These are phyloP conservation scores for Ochropleura plecta DNA, from an alignment of 2,888 invertebrate species.

Conservation along the genomic window DNA sequence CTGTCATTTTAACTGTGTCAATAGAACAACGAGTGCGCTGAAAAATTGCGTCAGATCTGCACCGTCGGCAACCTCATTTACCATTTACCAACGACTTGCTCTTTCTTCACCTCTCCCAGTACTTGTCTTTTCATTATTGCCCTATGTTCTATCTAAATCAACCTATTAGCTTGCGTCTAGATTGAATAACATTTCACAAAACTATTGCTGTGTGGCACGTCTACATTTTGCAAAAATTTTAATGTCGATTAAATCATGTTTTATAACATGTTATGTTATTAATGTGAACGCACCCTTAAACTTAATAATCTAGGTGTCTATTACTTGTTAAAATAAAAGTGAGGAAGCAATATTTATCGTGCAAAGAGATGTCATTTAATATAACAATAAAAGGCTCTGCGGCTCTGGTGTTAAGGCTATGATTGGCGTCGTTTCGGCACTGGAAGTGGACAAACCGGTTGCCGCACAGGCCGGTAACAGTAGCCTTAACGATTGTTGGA, in stretches of 20 bases:
- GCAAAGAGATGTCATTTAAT: conserved; percentile 51
- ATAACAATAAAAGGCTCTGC: conserved; percentile 64
- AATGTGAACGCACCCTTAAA: background rate
- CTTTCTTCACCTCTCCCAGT: conserved; percentile 25
- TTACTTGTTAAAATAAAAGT: conserved; percentile 19
- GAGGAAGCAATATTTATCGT: conserved; percentile 48
- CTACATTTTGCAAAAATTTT: background rate
- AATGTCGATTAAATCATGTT: background rate
- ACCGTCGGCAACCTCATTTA: conserved; percentile 44
- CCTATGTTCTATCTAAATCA: conserved; percentile 4
- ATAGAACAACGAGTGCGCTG: conserved; percentile 55
- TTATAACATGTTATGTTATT: background rate
- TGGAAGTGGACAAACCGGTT: conserved; percentile 85
- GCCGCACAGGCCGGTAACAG: conserved; percentile 80
- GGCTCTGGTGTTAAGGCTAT: conserved; percentile 77
- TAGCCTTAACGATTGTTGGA: conserved; percentile 86
- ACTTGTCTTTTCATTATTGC: background rate
- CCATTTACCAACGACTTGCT: conserved; percentile 26
- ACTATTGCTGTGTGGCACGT: background rate
- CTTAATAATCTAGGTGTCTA: conserved; percentile 2
- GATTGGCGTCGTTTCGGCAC: conserved; percentile 82
- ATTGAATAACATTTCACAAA: background rate
- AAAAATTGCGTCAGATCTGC: conserved; percentile 49
- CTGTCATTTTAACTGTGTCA: conserved; percentile 56
- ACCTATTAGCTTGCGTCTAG: background rate